Evolutionary conservation across 1,140 invertebrate species (phyloP), one percentile per base, ranked within the genome.

Genomic region (Pseudachorutes palmiensis): DNA sequence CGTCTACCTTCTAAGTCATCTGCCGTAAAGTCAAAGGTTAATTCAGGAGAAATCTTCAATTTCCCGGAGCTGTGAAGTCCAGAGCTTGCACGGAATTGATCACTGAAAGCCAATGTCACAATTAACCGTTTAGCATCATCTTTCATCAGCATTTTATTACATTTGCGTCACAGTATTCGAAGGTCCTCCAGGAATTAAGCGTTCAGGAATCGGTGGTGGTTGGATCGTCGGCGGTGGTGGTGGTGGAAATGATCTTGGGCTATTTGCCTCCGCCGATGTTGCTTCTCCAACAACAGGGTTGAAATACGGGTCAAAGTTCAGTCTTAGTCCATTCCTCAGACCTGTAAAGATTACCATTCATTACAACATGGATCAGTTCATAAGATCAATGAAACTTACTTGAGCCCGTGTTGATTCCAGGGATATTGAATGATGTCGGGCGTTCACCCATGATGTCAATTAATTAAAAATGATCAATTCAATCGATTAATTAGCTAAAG

Each of bases 21-120:
- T 88, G 88, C 72, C 92, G 81, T 90, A 19, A 97, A 91, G 72
- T 88, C 88, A 78, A 93, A 92, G 33, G 88, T 90, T 75, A 87
- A 85, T 55, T 91, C 89, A 55, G 90, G 90, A 32, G 88, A 85
- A 30, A 84, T 83, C 31, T 87, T 90, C n/a, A 73, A 55, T 33
- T 73, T 73, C 0, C 72, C 72, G 19, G 69, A 70, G 19, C 33
- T 65, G 36, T 68, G 61, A 2, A 65, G 67, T 59, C 63, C 63
- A 45, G 67, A 70, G 33, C 58, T 66, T 45, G 62, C 69, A 64
- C 65, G 65, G 62, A 71, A 71, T 65, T 70, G 62, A 59, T 67
- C 69, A 48, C 69, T 68, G 41, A n/a, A 67, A 16, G 3, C 55
- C n/a, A 69, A 61, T 28, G 5, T 41, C 33, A 62, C 33, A 19